These are phyloP conservation scores for Julus scandinavius DNA, from an alignment of 2,888 invertebrate genomes.

Conservation along the genomic window DNA sequence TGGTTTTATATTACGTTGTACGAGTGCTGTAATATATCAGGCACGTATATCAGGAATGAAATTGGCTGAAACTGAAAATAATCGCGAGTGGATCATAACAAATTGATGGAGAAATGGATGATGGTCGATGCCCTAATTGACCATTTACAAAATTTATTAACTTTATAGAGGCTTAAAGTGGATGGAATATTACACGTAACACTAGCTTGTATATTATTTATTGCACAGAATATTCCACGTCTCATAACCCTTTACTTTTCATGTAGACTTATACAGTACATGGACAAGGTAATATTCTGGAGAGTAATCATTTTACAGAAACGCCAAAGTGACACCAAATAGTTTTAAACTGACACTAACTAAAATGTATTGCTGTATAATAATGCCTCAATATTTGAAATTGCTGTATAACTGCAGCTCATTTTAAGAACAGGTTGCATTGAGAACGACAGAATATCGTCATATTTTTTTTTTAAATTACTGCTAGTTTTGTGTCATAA, in stretches of 20 bases:
- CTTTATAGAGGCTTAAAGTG: background rate
- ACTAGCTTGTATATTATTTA: background rate
- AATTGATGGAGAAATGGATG: background rate
- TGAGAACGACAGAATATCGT: background rate
- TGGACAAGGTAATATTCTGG: background rate
- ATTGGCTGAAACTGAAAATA: background rate
- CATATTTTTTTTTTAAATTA: background rate
- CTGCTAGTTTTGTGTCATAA: background rate
- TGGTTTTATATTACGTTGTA: background rate
- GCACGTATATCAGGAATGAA: background rate
- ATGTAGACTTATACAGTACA: background rate
- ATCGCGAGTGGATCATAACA: background rate
- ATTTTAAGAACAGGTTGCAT: background rate
- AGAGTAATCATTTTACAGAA: background rate
- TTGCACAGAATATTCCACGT: background rate
- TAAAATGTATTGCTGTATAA: background rate
- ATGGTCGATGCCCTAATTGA: background rate
- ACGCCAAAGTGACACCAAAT: background rate
- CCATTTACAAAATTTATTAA: slow-evolving; percentile 26
- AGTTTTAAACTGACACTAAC: background rate
- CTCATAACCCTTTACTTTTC: background rate
- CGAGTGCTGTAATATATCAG: background rate
- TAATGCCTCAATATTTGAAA: background rate
- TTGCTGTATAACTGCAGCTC: background rate
- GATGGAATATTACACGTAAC: background rate